Conservation (phyloP, 2,888 invertebrate genomes). For the Physocephala rufipes region DNA sequence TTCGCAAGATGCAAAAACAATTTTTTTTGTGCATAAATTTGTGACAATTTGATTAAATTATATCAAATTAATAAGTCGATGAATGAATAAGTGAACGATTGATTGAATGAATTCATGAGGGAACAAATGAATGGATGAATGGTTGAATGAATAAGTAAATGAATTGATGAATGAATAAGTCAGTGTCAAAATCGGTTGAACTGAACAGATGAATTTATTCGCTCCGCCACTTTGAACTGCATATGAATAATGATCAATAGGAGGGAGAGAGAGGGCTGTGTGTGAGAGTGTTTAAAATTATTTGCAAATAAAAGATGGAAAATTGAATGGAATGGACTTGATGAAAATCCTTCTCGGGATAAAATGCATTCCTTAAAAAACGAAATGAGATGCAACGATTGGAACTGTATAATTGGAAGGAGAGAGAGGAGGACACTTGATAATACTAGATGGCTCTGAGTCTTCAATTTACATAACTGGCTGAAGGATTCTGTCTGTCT, state of each 20-base stretch:
- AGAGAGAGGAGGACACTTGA: background rate
- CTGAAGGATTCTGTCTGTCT: slow-evolving; percentile 39
- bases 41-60: slow-evolving; percentile 17
- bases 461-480: slow-evolving; percentile 58
- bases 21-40: background rate
- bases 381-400: background rate
- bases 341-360: background rate
- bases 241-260: background rate
- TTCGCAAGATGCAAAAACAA: no score
- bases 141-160: background rate
- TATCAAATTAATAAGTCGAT: background rate
- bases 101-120: background rate
- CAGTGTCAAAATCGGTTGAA: background rate
- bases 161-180: slow-evolving; percentile 4
- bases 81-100: slow-evolving; percentile 8
- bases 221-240: background rate
- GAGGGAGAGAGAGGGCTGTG: no score
- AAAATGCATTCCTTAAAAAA: background rate
- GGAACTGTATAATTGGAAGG: no score
- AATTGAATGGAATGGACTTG: background rate
- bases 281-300: no score
- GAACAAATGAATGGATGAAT: background rate
- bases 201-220: background rate
- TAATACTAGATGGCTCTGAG: slow-evolving; percentile 66
- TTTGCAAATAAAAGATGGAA: background rate